Evolutionary conservation across 1,140 invertebrate species (phyloP).

Genomic region (Papilio polyxenes): DNA sequence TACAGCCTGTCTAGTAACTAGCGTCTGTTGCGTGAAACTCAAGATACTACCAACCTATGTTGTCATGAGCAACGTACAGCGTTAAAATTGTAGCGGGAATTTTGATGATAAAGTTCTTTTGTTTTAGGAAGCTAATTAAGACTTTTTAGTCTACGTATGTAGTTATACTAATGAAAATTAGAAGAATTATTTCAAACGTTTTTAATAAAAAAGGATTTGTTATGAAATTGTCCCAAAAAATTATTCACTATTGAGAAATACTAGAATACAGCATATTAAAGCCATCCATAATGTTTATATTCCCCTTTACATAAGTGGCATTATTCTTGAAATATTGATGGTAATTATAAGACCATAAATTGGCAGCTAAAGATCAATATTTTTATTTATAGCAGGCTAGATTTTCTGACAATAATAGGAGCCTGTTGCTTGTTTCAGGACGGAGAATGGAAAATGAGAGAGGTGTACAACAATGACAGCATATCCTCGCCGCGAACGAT

Average conservation of each 20-base stretch:
- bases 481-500: slow-evolving; percentile 75
- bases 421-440: slow-evolving; percentile 67
- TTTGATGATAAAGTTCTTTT: slow-evolving; percentile 1
- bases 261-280: too few relatives aligned
- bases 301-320: too few relatives aligned
- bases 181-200: too few relatives aligned
- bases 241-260: too few relatives aligned
- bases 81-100: neutral
- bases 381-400: neutral
- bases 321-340: too few relatives aligned
- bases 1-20: slow-evolving; percentile 24
- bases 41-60: slow-evolving; percentile 23
- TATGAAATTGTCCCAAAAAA: too few relatives aligned
- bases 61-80: neutral
- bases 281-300: too few relatives aligned
- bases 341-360: too few relatives aligned
- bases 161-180: too few relatives aligned
- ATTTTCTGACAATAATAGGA: neutral
- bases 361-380: too few relatives aligned
- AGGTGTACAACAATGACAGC: slow-evolving; percentile 76
- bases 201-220: too few relatives aligned
- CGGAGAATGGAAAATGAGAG: slow-evolving; percentile 76
- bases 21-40: slow-evolving; percentile 27
- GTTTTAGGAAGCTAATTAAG: slow-evolving; percentile 4
- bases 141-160: neutral